A percentile compares a stretch with the other conserved stretches of the same genome.
Evolutionary conservation across 2,888 invertebrate genomes (phyloP).

Genomic region (Clanis bilineata): DNA sequence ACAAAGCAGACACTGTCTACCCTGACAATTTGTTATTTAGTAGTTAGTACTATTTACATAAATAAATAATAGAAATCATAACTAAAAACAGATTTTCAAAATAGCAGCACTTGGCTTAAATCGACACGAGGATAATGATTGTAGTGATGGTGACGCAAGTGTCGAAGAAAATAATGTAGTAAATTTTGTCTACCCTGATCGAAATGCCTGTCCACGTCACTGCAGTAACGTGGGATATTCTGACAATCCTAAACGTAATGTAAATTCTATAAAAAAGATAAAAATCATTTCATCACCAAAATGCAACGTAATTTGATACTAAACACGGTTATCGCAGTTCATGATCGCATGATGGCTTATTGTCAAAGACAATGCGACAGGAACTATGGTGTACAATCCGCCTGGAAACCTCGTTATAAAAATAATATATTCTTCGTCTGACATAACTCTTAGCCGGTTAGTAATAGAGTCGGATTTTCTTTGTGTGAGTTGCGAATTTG

Average conservation of each 20-base stretch:
- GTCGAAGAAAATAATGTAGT: no score
- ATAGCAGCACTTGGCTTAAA: no score
- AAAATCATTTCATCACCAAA: constrained; percentile 27
- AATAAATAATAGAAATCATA: no score
- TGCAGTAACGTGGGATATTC: neutral
- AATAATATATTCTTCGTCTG: constrained; percentile 13
- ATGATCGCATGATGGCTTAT: constrained; percentile 38
- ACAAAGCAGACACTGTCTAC: no score
- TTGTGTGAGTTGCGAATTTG: neutral
- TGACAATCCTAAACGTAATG: constrained; percentile 16
- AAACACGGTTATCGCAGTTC: constrained; percentile 47
- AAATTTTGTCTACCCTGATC: no score
- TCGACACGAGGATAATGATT: no score
- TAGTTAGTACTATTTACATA: no score
- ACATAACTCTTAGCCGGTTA: constrained; percentile 26
- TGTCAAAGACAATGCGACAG: constrained; percentile 70
- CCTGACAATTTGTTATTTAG: no score
- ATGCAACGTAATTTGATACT: constrained; percentile 38
- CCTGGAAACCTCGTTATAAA: constrained; percentile 19
- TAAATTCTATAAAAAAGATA: constrained; percentile 31
- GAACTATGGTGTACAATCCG: constrained; percentile 60
- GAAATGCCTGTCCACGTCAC: no score
- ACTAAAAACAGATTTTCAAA: no score
- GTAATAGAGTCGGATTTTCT: constrained; percentile 35
- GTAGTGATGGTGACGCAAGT: no score